These are phyloP conservation scores for Drosophila colorata DNA, from an alignment of 2,888 invertebrate genomes.

Conservation along the genomic window DNA sequence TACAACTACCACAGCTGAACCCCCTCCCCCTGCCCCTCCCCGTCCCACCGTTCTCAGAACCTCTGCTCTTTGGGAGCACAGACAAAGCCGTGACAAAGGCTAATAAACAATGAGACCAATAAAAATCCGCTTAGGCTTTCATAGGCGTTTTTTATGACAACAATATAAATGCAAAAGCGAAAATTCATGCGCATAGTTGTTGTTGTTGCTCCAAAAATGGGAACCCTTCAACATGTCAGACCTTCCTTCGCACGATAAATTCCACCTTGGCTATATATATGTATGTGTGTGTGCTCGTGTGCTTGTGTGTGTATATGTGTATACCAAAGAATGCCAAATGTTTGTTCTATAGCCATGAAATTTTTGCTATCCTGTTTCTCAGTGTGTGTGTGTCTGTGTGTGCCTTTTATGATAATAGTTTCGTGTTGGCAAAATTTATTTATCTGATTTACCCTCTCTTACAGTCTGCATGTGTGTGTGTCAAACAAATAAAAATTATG, in stretches of 20 bases:
- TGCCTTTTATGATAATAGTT: constrained; percentile 83
- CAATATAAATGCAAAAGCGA: constrained; percentile 80
- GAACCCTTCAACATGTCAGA: constrained; percentile 77
- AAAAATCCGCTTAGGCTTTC: constrained; percentile 82
- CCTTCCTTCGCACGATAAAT: constrained; percentile 71
- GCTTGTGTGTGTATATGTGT: constrained; percentile 24
- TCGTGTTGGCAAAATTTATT: constrained; percentile 81
- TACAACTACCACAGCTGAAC: constrained; percentile 15
- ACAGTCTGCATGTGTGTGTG: constrained; percentile 36
- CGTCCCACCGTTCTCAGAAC: too few species aligned
- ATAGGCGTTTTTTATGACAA: constrained; percentile 84
- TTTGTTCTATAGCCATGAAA: constrained; percentile 74
- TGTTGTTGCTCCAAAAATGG: constrained; percentile 25
- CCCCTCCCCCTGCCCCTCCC: neutral
- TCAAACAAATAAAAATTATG: constrained; percentile 82
- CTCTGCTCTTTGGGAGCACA: constrained; percentile 14
- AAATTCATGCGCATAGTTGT: constrained; percentile 48
- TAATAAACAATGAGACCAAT: constrained; percentile 81
- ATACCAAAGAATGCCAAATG: constrained; percentile 65
- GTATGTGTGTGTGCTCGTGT: constrained; percentile 1
- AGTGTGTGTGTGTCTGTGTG: constrained; percentile 39
- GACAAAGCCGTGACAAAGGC: constrained; percentile 74
- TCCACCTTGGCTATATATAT: constrained; percentile 67
- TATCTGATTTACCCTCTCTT: constrained; percentile 64
- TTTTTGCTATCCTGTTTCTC: constrained; percentile 50